Conservation (phyloP, 53 echinoderm and acorn worm genomes). For the Patiria pectinifera region DNA sequence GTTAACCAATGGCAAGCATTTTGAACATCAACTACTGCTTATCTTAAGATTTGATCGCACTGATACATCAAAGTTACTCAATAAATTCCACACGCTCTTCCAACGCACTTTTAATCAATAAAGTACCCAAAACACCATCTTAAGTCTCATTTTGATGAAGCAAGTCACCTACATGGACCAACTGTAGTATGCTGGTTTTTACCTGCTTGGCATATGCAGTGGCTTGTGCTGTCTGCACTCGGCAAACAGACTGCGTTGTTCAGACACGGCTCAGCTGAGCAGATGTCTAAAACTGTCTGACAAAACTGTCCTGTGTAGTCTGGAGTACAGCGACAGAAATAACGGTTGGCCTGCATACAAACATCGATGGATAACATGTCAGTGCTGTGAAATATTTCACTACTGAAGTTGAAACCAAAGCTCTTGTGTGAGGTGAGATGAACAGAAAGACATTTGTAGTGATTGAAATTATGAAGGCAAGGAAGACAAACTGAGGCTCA, state of each 20-base stretch:
- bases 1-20: too few species aligned
- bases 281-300: constrained; percentile 50
- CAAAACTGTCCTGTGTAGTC: constrained; percentile 55
- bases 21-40: too few species aligned
- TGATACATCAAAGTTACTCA: too few species aligned
- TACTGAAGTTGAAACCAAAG: background rate
- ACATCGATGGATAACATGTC: background rate
- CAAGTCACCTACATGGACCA: background rate
- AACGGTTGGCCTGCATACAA: constrained; percentile 50
- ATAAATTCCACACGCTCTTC: too few species aligned
- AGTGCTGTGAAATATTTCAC: too few species aligned
- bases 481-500: too few species aligned
- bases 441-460: too few species aligned
- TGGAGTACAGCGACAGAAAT: constrained; percentile 59
- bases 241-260: constrained; percentile 32
- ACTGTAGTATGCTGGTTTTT: background rate
- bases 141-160: background rate
- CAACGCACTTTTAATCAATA: too few species aligned
- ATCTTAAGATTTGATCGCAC: too few species aligned
- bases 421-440: background rate
- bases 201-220: constrained; percentile 53
- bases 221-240: background rate
- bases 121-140: too few species aligned
- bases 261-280: constrained; percentile 52
- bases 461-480: too few species aligned